These are phyloP conservation scores for Gasterosteus nipponicus DNA, from an alignment of 2,113 vertebrate species.

Conservation along the genomic window DNA sequence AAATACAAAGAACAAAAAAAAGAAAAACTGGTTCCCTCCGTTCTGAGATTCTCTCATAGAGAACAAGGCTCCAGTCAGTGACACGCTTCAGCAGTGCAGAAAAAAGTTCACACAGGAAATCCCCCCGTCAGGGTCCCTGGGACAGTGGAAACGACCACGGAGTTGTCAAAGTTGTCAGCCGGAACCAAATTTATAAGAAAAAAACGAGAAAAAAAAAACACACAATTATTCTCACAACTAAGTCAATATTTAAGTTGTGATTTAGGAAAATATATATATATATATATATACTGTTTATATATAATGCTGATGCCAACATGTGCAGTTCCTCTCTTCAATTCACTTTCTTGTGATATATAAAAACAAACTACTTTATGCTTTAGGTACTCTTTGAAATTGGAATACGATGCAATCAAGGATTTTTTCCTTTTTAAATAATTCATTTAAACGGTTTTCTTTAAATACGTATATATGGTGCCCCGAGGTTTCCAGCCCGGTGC, in stretches of 20 bases:
- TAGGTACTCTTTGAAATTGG: slow-evolving; percentile 35
- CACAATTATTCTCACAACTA: slow-evolving; percentile 25
- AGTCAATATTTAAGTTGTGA: slow-evolving; percentile 32
- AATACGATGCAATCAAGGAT: slow-evolving; percentile 34
- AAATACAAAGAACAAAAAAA: slow-evolving; percentile 25
- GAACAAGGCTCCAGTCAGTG: slow-evolving; percentile 63
- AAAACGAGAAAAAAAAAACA: slow-evolving; percentile 28
- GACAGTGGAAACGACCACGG: slow-evolving; percentile 49
- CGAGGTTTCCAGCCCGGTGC: slow-evolving; percentile 60
- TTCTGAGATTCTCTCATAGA: slow-evolving; percentile 59
- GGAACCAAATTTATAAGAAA: slow-evolving; percentile 42
- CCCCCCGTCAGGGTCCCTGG: slow-evolving; percentile 53
- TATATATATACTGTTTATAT: slow-evolving; percentile 22
- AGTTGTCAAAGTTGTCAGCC: slow-evolving; percentile 35
- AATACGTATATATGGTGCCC: slow-evolving; percentile 52
- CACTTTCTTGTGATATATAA: slow-evolving; percentile 28
- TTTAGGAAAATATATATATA: slow-evolving; percentile 37
- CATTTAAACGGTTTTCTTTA: slow-evolving; percentile 36
- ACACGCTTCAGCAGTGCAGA: slow-evolving; percentile 69
- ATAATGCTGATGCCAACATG: slow-evolving; percentile 48
- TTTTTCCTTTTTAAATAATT: slow-evolving; percentile 22
- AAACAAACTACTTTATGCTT: slow-evolving; percentile 11
- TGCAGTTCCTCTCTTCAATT: slow-evolving; percentile 31
- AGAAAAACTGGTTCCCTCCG: slow-evolving; percentile 51
- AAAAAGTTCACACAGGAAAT: slow-evolving; percentile 51